phyloP scores from a whole-genome alignment of 2,888 invertebrate genomes.

The Zaprionus obscuricornis region DNA sequence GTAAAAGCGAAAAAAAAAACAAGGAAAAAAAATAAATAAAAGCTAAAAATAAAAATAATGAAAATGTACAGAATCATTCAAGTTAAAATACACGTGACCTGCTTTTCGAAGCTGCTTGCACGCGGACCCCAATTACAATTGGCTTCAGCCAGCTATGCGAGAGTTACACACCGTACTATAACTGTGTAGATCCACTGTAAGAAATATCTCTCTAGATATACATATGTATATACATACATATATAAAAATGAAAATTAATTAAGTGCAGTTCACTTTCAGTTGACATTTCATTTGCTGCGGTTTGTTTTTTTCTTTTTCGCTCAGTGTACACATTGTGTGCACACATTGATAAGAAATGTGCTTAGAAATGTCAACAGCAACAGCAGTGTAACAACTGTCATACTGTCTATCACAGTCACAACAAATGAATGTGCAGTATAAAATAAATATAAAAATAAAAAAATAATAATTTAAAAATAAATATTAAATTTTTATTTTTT shows the following conservation, averaged over 20 bases:
- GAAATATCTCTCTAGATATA: neutral
- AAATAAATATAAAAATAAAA: too few species aligned
- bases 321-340: too few species aligned
- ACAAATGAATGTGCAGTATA: too few species aligned
- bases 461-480: too few species aligned
- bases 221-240: neutral
- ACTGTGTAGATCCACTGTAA: neutral
- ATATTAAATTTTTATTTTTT: too few species aligned
- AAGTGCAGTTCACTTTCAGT: slow-evolving; percentile 10
- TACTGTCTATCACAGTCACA: too few species aligned
- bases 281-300: too few species aligned
- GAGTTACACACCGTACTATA: too few species aligned
- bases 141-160: neutral
- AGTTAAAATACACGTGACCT: slow-evolving; percentile 68
- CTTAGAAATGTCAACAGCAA: slow-evolving; percentile 39
- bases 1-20: neutral
- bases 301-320: too few species aligned
- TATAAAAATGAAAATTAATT: slow-evolving; percentile 11
- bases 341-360: slow-evolving; percentile 46
- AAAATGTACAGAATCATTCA: slow-evolving; percentile 44
- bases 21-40: slow-evolving; percentile 1
- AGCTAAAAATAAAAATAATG: slow-evolving; percentile 8
- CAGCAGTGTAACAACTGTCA: too few species aligned
- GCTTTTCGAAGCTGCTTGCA: slow-evolving; percentile 40
- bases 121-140: slow-evolving; percentile 47